Conservation (phyloP, 2,888 invertebrate species). For the Ectobius pallidus region DNA sequence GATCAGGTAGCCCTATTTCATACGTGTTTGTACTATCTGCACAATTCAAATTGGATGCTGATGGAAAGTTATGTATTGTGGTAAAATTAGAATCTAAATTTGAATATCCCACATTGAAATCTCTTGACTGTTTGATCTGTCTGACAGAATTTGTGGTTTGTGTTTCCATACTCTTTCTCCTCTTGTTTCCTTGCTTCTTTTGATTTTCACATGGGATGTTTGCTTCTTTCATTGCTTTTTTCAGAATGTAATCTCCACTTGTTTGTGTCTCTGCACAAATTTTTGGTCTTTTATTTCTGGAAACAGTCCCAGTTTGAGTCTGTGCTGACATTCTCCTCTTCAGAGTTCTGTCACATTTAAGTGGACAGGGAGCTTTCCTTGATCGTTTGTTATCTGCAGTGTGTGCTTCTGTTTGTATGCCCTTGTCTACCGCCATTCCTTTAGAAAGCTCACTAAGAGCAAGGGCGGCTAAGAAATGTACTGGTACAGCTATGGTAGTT, state of each 20-base stretch:
- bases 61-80: slow-evolving; percentile 20
- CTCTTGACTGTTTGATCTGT: not conserved
- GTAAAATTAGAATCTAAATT: not conserved
- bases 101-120: not conserved
- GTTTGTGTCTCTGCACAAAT: slow-evolving; percentile 56
- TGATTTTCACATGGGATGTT: slow-evolving; percentile 35
- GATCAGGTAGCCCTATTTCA: slow-evolving; percentile 38
- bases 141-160: slow-evolving; percentile 30
- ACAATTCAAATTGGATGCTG: not conserved
- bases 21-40: not conserved
- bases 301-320: slow-evolving; percentile 50
- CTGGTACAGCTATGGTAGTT: slow-evolving; percentile 34
- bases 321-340: slow-evolving; percentile 49
- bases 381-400: slow-evolving; percentile 28
- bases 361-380: slow-evolving; percentile 28
- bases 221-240: slow-evolving; percentile 46
- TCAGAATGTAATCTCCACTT: slow-evolving; percentile 50
- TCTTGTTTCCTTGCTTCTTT: slow-evolving; percentile 30
- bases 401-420: slow-evolving; percentile 33
- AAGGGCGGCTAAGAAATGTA: slow-evolving; percentile 44
- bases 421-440: slow-evolving; percentile 26
- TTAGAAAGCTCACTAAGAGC: slow-evolving; percentile 47
- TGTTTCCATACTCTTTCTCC: slow-evolving; percentile 43
- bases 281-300: slow-evolving; percentile 41
- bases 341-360: slow-evolving; percentile 42